Conservation (phyloP, 1,140 invertebrate genomes). For the Semibalanus balanoides region DNA sequence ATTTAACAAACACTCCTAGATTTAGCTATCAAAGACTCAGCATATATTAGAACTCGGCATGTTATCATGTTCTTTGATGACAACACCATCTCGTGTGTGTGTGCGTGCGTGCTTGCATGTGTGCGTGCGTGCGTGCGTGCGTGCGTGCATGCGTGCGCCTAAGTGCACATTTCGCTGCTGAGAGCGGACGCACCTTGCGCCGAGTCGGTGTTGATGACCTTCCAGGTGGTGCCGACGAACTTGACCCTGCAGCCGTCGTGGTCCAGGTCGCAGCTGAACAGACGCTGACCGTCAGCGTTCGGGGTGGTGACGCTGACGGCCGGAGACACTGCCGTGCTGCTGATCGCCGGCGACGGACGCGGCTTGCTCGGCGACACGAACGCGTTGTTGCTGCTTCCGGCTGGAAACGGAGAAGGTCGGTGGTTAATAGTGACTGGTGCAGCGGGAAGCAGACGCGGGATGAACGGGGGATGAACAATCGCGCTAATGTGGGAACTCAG, state of each 20-base stretch:
- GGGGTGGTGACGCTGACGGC: neutral
- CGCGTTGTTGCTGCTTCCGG: neutral
- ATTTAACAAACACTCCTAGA: no score
- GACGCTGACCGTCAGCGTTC: neutral
- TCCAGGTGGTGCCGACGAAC: neutral
- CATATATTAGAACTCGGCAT: no score
- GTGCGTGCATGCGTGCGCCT: no score
- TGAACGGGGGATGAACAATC: neutral
- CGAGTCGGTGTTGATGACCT: neutral
- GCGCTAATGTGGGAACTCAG: no score
- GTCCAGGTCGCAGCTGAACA: constrained; percentile 3
- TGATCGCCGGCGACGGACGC: neutral
- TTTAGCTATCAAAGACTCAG: no score
- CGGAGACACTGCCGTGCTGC: no score
- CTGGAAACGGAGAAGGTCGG: neutral
- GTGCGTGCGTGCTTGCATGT: no score
- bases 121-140: no score
- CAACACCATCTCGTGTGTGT: no score
- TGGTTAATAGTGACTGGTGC: no score
- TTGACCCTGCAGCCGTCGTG: neutral
- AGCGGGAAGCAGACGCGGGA: neutral
- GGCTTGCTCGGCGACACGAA: neutral
- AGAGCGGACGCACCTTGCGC: neutral
- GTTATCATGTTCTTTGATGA: no score
- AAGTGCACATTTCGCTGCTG: no score